Conservation (phyloP, 2,113 vertebrate species). For the Muntiacus reevesi region DNA sequence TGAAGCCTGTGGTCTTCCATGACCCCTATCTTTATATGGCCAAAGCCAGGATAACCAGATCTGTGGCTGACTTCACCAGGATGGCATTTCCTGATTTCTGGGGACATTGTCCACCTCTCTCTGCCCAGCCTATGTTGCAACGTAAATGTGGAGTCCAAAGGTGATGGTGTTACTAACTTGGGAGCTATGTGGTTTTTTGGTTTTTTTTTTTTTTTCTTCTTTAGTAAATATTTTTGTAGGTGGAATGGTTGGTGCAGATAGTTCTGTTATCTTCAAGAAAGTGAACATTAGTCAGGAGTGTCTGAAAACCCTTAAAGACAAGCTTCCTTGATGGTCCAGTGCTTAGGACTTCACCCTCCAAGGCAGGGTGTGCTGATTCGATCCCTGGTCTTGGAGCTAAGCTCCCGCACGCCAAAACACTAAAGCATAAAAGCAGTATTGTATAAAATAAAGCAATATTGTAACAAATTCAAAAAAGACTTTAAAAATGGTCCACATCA, state of each 20-base stretch:
- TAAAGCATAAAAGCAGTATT: background rate
- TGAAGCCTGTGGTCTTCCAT: slow-evolving; percentile 81
- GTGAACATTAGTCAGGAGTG: background rate
- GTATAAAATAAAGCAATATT: background rate
- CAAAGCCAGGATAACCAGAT: slow-evolving; percentile 82
- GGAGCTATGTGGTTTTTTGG: background rate
- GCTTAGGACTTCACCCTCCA: background rate
- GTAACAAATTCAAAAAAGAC: background rate
- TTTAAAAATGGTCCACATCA: background rate
- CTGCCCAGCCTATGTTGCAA: slow-evolving; percentile 80
- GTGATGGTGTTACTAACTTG: slow-evolving; percentile 76
- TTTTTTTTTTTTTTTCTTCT: background rate
- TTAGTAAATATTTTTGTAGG: background rate
- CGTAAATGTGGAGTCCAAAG: slow-evolving; percentile 87
- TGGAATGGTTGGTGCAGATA: background rate
- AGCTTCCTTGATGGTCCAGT: background rate
- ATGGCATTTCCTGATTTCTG: slow-evolving; percentile 93
- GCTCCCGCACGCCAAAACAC: background rate
- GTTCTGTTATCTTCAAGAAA: background rate
- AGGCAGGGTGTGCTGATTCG: background rate
- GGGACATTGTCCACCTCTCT: slow-evolving; percentile 85
- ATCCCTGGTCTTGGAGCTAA: background rate
- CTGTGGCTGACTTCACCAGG: slow-evolving; percentile 83
- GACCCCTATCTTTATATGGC: slow-evolving; percentile 82
- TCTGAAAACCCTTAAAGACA: background rate